Conservation (phyloP, 2,797 vertebrate species). For the Rachycentron canadum region DNA sequence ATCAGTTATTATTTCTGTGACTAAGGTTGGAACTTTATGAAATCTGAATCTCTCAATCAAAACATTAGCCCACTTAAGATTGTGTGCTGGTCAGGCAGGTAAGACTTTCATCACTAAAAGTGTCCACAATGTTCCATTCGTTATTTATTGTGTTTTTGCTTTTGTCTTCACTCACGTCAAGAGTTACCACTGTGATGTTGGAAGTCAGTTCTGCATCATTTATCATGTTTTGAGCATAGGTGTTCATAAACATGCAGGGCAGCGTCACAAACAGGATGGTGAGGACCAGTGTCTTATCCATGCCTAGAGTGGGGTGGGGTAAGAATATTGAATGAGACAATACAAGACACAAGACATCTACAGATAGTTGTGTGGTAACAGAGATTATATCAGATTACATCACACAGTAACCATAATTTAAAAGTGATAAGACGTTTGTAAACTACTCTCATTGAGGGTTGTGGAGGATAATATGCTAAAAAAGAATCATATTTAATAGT, state of each 20-base stretch:
- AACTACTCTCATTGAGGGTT: too few relatives aligned
- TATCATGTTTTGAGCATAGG: background rate
- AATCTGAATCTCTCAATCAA: too few relatives aligned
- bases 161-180: too few relatives aligned
- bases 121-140: too few relatives aligned
- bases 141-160: too few relatives aligned
- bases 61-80: too few relatives aligned
- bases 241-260: conserved; percentile 27
- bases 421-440: background rate
- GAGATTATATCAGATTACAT: background rate
- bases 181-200: too few relatives aligned
- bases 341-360: background rate
- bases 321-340: background rate
- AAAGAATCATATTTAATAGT: background rate
- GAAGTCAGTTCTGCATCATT: background rate
- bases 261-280: conserved; percentile 46
- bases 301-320: conserved; percentile 32
- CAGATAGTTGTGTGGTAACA: background rate
- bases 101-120: too few relatives aligned
- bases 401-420: background rate
- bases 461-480: background rate
- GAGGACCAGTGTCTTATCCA: conserved; percentile 59
- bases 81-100: too few relatives aligned
- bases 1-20: too few relatives aligned
- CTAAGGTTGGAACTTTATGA: too few relatives aligned